Evolutionary conservation across 1,140 invertebrate genomes (phyloP), one percentile per base, ranked within the genome.

Genomic region (Trichogramma pretiosum): DNA sequence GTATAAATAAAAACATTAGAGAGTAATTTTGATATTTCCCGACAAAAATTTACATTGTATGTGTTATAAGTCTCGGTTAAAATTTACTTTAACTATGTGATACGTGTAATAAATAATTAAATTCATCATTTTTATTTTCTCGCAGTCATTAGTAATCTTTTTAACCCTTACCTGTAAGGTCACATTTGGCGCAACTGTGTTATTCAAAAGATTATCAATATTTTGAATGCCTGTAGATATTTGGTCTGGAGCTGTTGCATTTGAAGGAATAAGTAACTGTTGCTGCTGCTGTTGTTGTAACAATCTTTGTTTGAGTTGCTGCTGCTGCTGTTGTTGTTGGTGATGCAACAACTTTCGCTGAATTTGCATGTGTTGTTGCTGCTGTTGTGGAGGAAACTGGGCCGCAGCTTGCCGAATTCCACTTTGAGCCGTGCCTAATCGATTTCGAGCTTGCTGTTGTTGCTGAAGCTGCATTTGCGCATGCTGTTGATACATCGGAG

Each of bases 101-200:
- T n/a, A n/a, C n/a, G n/a, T n/a, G n/a, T n/a, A n/a, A n/a, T n/a
- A n/a, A n/a, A n/a, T n/a, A n/a, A n/a, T n/a, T n/a, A n/a, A n/a
- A n/a, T n/a, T n/a, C n/a, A n/a, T n/a, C n/a, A n/a, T n/a, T n/a
- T n/a, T n/a, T n/a, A n/a, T n/a, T n/a, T n/a, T n/a, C n/a, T n/a
- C n/a, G n/a, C n/a, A n/a, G n/a, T n/a, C n/a, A n/a, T n/a, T n/a
- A n/a, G n/a, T n/a, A n/a, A n/a, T n/a, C n/a, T n/a, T n/a, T n/a
- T n/a, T n/a, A 26, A 44, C 36, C n/a, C 32, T 48, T 58, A 80
- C 78, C 72, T 78, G 78, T 50, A 82, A 63, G 21, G 85, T 81
- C 8, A 90, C 86, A 68, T 89, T 89, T 8, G 83, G 85, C 17
- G 85, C 84, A 49, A 85, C 83, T n/a, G 81, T 80, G 58, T 81